These are phyloP conservation scores for Hydrochoerus hydrochaeris DNA, from an alignment of 2,113 vertebrate species.

Conservation along the genomic window DNA sequence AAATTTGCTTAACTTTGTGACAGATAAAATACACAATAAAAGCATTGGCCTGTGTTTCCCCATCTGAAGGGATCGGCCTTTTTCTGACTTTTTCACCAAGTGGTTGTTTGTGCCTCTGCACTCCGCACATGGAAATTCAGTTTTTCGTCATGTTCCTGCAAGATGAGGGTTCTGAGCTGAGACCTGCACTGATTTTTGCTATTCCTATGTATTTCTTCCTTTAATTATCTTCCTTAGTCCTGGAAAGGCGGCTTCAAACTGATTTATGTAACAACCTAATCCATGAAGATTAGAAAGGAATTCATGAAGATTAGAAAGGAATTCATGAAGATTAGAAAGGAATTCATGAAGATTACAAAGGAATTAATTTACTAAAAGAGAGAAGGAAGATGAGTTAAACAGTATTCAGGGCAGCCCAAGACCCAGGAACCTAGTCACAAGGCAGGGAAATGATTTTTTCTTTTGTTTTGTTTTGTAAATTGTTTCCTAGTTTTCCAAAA, in stretches of 20 bases:
- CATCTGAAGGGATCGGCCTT: background rate
- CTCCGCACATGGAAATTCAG: background rate
- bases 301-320: background rate
- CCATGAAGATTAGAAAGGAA: background rate
- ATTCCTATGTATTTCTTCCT: background rate
- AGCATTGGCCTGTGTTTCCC: background rate
- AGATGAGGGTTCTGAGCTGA: background rate
- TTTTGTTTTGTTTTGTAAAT: background rate
- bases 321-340: background rate
- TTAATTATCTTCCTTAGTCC: background rate
- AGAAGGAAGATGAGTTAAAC: background rate
- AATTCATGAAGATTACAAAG: background rate
- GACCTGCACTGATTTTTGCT: background rate
- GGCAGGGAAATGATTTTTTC: background rate
- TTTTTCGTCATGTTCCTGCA: rapidly evolving
- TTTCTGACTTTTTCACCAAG: background rate
- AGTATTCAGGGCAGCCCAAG: background rate
- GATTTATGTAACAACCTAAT: background rate
- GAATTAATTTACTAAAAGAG: background rate
- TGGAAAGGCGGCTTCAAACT: background rate
- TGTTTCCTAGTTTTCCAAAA: background rate
- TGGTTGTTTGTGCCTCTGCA: background rate
- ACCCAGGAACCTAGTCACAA: background rate
- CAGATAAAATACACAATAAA: background rate
- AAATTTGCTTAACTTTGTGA: background rate